Evolutionary conservation across 2,888 invertebrate genomes (phyloP).

Genomic region (Octodonta nipae): DNA sequence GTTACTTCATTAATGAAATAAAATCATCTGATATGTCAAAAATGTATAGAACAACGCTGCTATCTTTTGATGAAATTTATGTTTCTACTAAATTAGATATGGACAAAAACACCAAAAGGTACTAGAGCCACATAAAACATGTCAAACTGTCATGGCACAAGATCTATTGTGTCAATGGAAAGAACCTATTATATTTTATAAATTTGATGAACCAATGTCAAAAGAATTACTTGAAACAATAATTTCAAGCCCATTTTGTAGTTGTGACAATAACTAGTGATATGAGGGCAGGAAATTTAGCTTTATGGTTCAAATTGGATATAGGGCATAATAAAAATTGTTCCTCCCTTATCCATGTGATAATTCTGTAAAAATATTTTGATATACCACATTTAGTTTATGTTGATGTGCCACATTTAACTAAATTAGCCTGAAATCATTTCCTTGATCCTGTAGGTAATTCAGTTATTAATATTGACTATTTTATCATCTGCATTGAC

Average conservation of each 20-base stretch:
- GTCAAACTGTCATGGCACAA: not conserved
- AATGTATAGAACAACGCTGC: not conserved
- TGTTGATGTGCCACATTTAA: conserved; percentile 16
- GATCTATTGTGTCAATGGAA: not conserved
- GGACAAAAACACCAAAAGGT: not conserved
- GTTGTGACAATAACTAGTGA: conserved; percentile 18
- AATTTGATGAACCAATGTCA: conserved; percentile 18
- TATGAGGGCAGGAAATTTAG: conserved; percentile 13
- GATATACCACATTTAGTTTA: no score
- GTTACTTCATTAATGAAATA: not conserved
- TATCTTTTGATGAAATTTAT: not conserved
- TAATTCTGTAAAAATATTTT: conserved; percentile 11
- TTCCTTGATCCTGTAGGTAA: conserved; percentile 13
- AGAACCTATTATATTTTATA: conserved; percentile 17
- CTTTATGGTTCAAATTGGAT: conserved; percentile 12
- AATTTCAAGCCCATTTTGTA: conserved; percentile 13
- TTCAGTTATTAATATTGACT: no score
- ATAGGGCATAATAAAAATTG: conserved; percentile 12
- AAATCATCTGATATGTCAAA: not conserved
- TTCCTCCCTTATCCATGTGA: conserved; percentile 13
- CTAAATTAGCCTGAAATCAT: conserved; percentile 16
- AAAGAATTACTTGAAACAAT: conserved; percentile 14
- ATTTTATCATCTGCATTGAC: no score
- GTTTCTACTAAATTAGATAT: not conserved
- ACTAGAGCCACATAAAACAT: not conserved